Percentiles rank a stretch among this genome's conserved stretches.
Conservation (phyloP, 2,113 vertebrate genomes). For the Sturnus vulgaris region DNA sequence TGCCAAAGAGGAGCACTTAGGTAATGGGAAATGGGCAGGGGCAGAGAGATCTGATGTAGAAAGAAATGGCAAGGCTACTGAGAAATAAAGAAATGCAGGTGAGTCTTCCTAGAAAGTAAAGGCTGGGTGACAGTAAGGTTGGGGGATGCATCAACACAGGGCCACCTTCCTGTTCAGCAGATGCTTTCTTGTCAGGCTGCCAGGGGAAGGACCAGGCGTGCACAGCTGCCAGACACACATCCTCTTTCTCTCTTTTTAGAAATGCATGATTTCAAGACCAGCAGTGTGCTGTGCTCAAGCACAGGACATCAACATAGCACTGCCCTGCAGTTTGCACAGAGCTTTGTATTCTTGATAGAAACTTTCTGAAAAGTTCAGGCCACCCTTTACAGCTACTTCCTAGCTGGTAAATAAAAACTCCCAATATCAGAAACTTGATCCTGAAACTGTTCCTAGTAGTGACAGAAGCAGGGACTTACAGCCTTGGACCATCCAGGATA, state of each 20-base stretch:
- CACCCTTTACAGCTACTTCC: background rate
- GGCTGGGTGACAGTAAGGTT: background rate
- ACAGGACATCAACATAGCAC: background rate
- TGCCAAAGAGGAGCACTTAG: background rate
- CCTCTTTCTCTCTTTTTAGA: background rate
- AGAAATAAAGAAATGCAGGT: background rate
- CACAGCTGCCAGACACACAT: background rate
- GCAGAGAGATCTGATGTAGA: background rate
- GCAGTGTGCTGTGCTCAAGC: background rate
- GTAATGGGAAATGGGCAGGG: background rate
- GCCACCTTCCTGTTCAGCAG: background rate
- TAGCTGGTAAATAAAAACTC: background rate
- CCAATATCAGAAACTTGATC: background rate
- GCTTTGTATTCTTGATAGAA: background rate
- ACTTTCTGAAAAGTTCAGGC: background rate
- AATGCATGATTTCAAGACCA: background rate
- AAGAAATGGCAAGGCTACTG: background rate
- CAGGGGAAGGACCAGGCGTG: accelerated
- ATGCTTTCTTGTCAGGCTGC: background rate
- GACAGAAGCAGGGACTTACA: background rate
- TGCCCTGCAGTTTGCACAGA: background rate
- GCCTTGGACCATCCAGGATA: background rate
- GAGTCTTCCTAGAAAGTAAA: background rate
- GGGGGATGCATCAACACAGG: background rate
- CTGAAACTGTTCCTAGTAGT: background rate